Base-by-base conservation (phyloP, 2,797 vertebrate species). In the Morus bassanus region DNA sequence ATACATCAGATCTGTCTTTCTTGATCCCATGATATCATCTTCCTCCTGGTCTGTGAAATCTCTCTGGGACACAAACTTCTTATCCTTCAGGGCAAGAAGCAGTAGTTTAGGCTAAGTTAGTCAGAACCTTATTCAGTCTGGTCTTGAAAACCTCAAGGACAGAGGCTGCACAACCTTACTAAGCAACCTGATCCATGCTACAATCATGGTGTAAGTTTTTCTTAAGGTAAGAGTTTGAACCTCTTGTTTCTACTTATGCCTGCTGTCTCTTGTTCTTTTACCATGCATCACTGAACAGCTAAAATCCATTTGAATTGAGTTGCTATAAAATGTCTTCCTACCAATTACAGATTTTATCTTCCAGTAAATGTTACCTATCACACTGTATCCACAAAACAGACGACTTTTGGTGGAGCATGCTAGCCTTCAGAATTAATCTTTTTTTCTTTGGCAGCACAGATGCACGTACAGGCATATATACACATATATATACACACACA, bases 131-230 rank as follows among this genome's bases (percentile, higher is more conserved):
- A 54, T 39, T 28, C 28, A 50, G 10, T 33, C 24, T 46, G n/a
- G 41, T 45, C 60, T n/a, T 50, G 31, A 21, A 88, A 78, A 78
- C 18, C 56, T 37, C 50, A 64, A 54, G 35, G 33, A 59, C 6
- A 77, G 35, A 81, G 9, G 10, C 3, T 59, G 43, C 12, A 30
- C 24, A 77, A 45, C 35, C 19, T 72, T 33, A 76, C 5, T 6
- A 70, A 24, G 21, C 24, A 86, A 61, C 16, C 6, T 2, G 3
- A 75, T 53, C n/a, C 24, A 61, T 13, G 27, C 27, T 28, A 43
- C n/a, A 65, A 22, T 21, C 13, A 43, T 0, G 0, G 39, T 4
- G 6, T 9, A 59, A 50, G 18, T 15, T 61, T 65, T 56, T 60
- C 19, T n/a, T n/a, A n/a, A n/a, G n/a, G n/a, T n/a, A n/a, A n/a